Conservation (phyloP, 2,797 vertebrate genomes). For the Columba guinea region DNA sequence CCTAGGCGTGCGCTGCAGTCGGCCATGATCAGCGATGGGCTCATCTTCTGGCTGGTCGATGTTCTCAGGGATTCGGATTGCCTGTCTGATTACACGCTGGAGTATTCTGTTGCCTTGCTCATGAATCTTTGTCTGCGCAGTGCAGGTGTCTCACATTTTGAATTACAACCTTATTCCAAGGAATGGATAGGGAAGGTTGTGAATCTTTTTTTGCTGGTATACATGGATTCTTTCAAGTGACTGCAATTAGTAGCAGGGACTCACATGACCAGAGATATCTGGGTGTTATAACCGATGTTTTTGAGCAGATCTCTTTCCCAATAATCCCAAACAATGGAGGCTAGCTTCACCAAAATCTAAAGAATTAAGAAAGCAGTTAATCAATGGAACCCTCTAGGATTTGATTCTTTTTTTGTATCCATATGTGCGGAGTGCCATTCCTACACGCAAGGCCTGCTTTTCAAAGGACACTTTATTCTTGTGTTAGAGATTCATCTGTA, state of each 20-base stretch:
- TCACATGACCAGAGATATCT: background rate
- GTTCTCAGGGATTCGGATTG: conserved; percentile 89
- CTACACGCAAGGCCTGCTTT: background rate
- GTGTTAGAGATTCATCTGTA: background rate
- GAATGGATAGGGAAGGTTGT: background rate
- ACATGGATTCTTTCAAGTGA: background rate
- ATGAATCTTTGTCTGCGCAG: conserved; percentile 95
- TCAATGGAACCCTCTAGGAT: background rate
- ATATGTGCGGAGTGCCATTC: background rate
- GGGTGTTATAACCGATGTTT: background rate
- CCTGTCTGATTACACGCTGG: conserved; percentile 91
- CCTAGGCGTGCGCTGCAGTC: conserved; percentile 89
- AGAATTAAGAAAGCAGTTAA: background rate
- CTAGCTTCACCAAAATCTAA: background rate
- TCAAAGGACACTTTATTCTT: background rate
- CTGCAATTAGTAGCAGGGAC: background rate
- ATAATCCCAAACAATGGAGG: background rate
- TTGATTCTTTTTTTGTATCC: background rate
- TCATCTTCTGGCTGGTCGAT: conserved; percentile 91
- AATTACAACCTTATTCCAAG: background rate
- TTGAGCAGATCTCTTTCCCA: background rate
- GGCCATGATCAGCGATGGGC: conserved; percentile 87
- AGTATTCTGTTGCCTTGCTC: conserved; percentile 89
- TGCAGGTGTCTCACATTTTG: conserved; percentile 78
- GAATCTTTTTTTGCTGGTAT: background rate